phyloP scores from a whole-genome alignment of 2,113 vertebrate species.

The Lycaon pictus region DNA sequence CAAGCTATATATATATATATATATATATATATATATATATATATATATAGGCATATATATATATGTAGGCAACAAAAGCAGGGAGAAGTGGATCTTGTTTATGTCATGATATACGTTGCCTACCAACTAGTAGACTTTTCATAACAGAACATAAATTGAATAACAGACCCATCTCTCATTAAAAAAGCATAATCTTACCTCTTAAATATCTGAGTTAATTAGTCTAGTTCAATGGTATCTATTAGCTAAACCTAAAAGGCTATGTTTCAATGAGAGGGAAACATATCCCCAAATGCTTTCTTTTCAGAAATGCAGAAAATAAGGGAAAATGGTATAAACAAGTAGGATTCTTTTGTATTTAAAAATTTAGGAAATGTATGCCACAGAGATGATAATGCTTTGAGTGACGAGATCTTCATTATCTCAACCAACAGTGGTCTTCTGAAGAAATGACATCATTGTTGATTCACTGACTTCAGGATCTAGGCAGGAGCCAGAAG shows the following conservation, averaged over 20 bases:
- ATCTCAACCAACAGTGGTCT: slow-evolving; percentile 22
- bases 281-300: neutral
- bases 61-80: neutral
- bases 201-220: neutral
- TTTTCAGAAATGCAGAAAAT: neutral
- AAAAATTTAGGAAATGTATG: neutral
- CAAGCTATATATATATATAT: neutral
- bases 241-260: neutral
- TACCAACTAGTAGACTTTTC: neutral
- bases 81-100: neutral
- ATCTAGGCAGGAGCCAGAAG: slow-evolving; percentile 54
- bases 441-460: neutral
- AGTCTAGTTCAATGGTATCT: neutral
- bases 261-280: neutral
- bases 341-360: neutral
- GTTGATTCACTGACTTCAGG: slow-evolving; percentile 62
- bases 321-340: neutral
- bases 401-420: slow-evolving; percentile 39
- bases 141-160: slow-evolving; percentile 12
- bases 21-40: neutral
- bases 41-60: neutral
- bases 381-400: neutral
- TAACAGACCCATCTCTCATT: neutral
- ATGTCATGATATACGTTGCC: neutral
- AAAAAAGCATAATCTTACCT: neutral